Conservation (phyloP, 2,797 vertebrate genomes). For the Leuciscus waleckii region DNA sequence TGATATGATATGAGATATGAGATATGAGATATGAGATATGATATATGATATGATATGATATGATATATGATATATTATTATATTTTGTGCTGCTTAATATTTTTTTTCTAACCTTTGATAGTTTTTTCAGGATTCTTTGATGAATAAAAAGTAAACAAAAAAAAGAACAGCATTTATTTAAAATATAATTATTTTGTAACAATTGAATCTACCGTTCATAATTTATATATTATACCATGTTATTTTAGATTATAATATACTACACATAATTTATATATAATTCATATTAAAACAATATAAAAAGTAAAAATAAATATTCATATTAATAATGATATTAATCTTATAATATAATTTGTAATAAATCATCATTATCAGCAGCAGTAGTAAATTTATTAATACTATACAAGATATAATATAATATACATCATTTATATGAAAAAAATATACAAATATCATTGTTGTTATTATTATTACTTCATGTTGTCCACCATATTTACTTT, state of each 20-base stretch:
- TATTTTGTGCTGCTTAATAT: too few relatives aligned
- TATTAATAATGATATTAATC: background rate
- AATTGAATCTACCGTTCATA: too few relatives aligned
- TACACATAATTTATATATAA: background rate
- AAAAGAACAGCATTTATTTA: too few relatives aligned
- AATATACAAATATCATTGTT: background rate
- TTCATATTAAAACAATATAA: background rate
- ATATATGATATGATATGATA: too few relatives aligned
- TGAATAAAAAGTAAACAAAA: too few relatives aligned
- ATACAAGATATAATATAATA: too few relatives aligned
- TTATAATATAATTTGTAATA: background rate
- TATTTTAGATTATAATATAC: background rate
- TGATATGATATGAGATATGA: too few relatives aligned
- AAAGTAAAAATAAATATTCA: background rate
- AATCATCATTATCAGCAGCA: too few relatives aligned
- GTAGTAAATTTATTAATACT: background rate
- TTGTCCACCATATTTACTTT: background rate
- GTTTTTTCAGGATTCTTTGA: too few relatives aligned
- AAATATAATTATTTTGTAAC: too few relatives aligned
- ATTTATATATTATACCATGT: background rate
- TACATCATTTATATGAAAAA: background rate
- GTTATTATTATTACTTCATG: background rate
- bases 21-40: too few relatives aligned
- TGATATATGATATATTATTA: too few relatives aligned
- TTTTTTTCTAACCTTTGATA: background rate